Evolutionary conservation across 2,797 vertebrate genomes (phyloP).

Genomic region (Arremon aurantiirostris): DNA sequence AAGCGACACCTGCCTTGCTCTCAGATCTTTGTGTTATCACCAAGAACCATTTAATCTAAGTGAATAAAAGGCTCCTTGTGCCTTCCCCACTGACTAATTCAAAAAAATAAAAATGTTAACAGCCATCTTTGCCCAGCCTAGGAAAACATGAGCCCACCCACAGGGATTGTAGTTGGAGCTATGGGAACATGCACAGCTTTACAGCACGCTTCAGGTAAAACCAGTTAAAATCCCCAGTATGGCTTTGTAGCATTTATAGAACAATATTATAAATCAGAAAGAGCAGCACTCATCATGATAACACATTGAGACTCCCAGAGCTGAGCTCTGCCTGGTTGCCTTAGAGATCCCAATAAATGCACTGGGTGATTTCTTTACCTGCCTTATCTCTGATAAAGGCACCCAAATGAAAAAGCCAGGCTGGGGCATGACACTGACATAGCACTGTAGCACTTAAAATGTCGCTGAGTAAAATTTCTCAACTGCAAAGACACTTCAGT

Average conservation of each 20-base stretch:
- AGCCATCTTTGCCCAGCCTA: background rate
- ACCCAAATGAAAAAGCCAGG: background rate
- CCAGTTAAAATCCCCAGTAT: background rate
- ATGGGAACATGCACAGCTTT: rapidly evolving
- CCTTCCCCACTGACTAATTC: background rate
- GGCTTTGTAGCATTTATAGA: background rate
- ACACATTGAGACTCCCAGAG: background rate
- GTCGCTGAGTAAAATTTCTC: too few species aligned
- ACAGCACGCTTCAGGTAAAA: background rate
- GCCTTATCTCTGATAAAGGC: background rate
- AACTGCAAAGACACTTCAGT: background rate
- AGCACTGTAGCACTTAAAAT: background rate
- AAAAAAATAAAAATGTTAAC: background rate
- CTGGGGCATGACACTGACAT: background rate
- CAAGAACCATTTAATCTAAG: background rate
- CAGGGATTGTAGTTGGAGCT: background rate
- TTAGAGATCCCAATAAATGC: background rate
- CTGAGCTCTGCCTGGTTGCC: background rate
- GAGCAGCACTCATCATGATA: background rate
- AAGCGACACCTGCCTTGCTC: background rate
- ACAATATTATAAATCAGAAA: background rate
- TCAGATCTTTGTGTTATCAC: background rate
- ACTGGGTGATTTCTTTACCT: rapidly evolving
- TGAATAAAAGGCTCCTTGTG: background rate
- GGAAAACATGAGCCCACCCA: background rate